Percentiles rank a stretch among this genome's conserved stretches.
Evolutionary conservation across 2,113 vertebrate genomes (phyloP).

Genomic region (Pelobates fuscus): DNA sequence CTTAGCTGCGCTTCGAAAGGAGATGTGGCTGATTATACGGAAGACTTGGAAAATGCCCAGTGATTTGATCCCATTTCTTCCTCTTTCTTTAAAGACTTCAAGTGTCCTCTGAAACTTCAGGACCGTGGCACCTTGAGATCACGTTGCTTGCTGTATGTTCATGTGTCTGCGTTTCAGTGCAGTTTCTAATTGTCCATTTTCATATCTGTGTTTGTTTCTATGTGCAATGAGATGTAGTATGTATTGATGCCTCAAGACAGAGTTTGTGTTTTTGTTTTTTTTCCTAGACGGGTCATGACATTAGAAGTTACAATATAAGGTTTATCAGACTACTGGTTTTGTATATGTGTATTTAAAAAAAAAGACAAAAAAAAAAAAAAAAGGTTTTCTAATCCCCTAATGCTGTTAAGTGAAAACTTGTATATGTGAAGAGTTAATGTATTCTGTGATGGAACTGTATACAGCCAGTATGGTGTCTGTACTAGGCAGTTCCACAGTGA

Average conservation of each 20-base stretch:
- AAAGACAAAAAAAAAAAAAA: no score
- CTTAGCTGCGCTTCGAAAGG: constrained; percentile 72
- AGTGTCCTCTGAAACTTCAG: constrained; percentile 64
- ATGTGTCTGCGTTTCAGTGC: constrained; percentile 57
- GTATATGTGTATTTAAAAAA: constrained; percentile 68
- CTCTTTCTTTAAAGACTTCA: constrained; percentile 31
- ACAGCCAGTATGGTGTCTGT: no score
- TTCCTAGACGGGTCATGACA: background rate
- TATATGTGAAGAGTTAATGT: constrained; percentile 69
- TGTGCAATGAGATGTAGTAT: constrained; percentile 52
- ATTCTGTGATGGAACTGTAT: no score
- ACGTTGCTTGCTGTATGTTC: constrained; percentile 64
- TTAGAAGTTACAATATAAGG: constrained; percentile 42
- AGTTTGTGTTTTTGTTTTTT: no score
- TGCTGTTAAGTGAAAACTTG: constrained; percentile 72
- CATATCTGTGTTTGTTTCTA: constrained; percentile 44
- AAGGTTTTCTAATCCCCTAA: constrained; percentile 55
- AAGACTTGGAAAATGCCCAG: constrained; percentile 64
- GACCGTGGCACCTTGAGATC: constrained; percentile 77
- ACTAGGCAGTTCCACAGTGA: no score
- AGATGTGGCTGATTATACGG: constrained; percentile 59
- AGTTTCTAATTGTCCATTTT: constrained; percentile 59
- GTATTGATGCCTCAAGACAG: constrained; percentile 53
- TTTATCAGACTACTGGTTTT: constrained; percentile 57
- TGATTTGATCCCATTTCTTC: constrained; percentile 22